Evolutionary conservation across 30 jellyfish, hydroid and myxozoan species (phyloP).

Genomic region (Calvadosia cruxmelitensis): DNA sequence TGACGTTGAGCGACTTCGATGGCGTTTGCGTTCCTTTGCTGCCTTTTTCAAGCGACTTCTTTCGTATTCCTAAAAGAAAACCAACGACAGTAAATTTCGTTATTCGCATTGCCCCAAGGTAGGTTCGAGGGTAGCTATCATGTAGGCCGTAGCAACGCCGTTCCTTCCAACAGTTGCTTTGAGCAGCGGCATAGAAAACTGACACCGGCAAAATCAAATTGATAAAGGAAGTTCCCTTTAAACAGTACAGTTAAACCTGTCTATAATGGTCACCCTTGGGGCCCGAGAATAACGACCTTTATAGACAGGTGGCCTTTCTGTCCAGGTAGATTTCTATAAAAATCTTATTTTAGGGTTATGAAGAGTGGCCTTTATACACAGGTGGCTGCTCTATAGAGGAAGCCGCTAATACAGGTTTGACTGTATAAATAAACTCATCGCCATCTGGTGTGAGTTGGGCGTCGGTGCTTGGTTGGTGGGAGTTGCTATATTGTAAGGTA

Average conservation of each 20-base stretch:
- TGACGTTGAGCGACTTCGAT: slow-evolving; percentile 36
- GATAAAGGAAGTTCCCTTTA: no score
- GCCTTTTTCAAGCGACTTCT: background rate
- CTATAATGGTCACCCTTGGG: background rate
- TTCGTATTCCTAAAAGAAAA: background rate
- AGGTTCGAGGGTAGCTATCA: no score
- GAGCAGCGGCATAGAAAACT: no score
- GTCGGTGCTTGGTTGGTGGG: no score
- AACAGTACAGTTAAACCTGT: background rate
- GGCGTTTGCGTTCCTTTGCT: slow-evolving; percentile 30
- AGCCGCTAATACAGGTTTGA: background rate
- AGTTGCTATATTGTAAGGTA: no score
- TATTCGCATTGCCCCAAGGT: no score
- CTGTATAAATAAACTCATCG: no score
- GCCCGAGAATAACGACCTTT: background rate
- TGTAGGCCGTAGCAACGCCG: no score
- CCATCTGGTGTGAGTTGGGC: no score
- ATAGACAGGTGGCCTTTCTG: background rate
- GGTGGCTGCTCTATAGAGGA: slow-evolving; percentile 1
- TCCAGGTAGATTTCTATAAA: background rate
- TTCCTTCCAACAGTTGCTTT: no score
- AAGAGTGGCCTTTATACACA: background rate
- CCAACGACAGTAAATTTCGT: background rate
- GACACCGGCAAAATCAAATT: no score
- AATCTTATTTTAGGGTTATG: background rate